Evolutionary conservation across 64 coral and sea anemone species (phyloP).

Genomic region (Porites lutea): DNA sequence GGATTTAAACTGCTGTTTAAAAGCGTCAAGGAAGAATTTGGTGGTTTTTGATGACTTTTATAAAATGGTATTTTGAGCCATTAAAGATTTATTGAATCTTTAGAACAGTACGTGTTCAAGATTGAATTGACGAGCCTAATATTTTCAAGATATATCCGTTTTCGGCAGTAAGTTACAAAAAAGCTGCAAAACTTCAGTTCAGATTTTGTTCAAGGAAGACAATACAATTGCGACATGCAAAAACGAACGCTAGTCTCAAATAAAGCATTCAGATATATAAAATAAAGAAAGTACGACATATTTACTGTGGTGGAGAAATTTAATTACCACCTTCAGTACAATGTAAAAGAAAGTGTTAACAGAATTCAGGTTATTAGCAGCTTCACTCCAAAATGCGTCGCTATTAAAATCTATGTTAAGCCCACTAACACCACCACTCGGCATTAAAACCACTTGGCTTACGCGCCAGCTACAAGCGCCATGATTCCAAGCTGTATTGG

Average conservation of each 20-base stretch:
- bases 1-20: conserved; percentile 13
- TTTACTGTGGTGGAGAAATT: background rate
- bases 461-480: background rate
- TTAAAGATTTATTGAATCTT: conserved; percentile 65
- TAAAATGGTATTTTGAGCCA: conserved; percentile 74
- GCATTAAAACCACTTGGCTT: conserved; percentile 23
- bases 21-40: background rate
- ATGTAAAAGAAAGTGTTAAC: background rate
- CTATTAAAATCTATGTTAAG: conserved; percentile 1
- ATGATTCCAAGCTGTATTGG: background rate
- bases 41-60: conserved; percentile 52
- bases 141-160: too few species aligned
- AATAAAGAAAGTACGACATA: background rate
- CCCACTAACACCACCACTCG: background rate
- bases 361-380: background rate
- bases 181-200: background rate
- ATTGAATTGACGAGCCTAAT: background rate
- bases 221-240: background rate
- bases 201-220: background rate
- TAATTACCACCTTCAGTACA: conserved; percentile 7
- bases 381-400: background rate
- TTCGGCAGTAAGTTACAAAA: background rate
- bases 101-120: conserved; percentile 14
- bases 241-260: background rate
- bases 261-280: background rate